These are phyloP conservation scores for Centruroides vittatus DNA, from an alignment of 1,140 invertebrate species.

Conservation along the genomic window DNA sequence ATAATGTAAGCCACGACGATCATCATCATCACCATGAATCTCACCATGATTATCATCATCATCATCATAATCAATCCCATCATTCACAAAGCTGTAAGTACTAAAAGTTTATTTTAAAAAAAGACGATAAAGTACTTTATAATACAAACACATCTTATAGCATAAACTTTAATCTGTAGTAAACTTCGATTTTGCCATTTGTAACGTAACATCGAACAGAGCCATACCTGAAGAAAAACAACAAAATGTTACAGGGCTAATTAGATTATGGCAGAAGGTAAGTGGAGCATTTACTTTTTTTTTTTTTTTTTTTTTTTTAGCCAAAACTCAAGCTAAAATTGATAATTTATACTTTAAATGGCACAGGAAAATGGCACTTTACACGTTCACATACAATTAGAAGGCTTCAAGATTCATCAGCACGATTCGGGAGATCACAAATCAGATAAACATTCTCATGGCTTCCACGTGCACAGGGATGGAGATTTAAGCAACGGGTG, in stretches of 20 bases:
- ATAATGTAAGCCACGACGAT: background rate
- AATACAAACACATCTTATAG: background rate
- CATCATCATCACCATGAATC: background rate
- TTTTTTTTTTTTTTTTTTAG: too few relatives aligned
- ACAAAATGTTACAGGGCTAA: conserved; percentile 12
- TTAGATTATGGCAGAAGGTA: conserved; percentile 12
- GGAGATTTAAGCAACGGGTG: conserved; percentile 94
- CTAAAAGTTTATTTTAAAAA: too few relatives aligned
- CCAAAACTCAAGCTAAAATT: too few relatives aligned
- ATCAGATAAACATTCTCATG: conserved; percentile 39
- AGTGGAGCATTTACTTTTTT: background rate
- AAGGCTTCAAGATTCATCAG: conserved; percentile 10
- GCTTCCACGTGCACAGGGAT: conserved; percentile 95
- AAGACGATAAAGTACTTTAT: too few relatives aligned
- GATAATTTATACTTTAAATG: background rate
- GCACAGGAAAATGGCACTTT: background rate
- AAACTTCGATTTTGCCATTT: conserved; percentile 10
- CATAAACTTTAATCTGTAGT: conserved; percentile 1
- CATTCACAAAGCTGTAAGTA: background rate
- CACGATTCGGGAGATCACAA: background rate
- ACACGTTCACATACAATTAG: conserved; percentile 8
- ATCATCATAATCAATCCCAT: background rate
- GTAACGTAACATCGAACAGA: conserved; percentile 12
- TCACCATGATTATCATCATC: conserved; percentile 3
- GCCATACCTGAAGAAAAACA: conserved; percentile 8